Base-by-base conservation (phyloP, 2,888 invertebrate genomes). In the Limnephilus rhombicus region DNA sequence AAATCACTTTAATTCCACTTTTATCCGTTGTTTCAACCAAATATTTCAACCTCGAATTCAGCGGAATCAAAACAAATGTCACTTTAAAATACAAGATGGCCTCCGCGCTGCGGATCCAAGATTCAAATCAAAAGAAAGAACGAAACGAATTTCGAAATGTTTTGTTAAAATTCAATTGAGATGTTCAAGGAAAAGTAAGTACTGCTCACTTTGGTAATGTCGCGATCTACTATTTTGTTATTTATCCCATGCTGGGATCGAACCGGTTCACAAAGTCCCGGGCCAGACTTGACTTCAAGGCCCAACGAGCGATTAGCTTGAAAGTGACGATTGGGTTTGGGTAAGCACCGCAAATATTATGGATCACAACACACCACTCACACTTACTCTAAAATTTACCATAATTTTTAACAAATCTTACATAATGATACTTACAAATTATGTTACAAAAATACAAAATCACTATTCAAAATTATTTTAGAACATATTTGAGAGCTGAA, bases 11-110 rank as follows among this genome's bases (percentile, higher is more conserved):
- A 68, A 68, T 68, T 68, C 68, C 68, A n/a, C 68, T n/a, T 68
- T n/a, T n/a, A 9, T 68, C 24, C 24, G 68, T 9, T 68, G 24
- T 68, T 68, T 68, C 24, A 68, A 68, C 9, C 68, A 68, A 68
- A 24, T 68, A 24, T 68, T n/a, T 68, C 68, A 68, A 68, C 68
- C 68, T 68, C 68, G 24, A 68, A 68, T 68, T n/a, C 5, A 68
- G 24, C 68, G 68, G 68, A 90, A 91, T 89, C 91, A 91, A 91
- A 91, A 91, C 91, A 91, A 91, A 89, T 68, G 91, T 89, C 91
- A 91, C 53, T 89, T 89, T 34, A 53, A 91, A 91, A 91, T 80
- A 91, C 91, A 91, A 91, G 83, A 91, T 91, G 91, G 91, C 91
- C 81, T 87, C 86, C 68, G 24, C 24, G 68, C 68, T 68, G 68